Evolutionary conservation across 2,113 vertebrate genomes (phyloP).

Genomic region (Ochotona curzoniae): DNA sequence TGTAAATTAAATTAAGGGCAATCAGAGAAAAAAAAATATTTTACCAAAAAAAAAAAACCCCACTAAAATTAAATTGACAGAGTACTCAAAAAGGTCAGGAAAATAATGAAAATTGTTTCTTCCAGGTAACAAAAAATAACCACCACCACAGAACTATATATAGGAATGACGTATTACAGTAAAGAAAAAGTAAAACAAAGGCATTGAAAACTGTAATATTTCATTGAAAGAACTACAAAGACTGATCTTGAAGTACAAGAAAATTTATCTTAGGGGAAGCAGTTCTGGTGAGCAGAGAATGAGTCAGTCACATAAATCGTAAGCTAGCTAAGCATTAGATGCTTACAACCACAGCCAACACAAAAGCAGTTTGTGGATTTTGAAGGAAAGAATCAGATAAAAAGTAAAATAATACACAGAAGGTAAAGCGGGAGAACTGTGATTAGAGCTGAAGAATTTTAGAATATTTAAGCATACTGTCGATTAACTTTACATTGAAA

Average conservation of each 20-base stretch:
- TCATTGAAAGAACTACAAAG: background rate
- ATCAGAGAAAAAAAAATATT: conserved; percentile 26
- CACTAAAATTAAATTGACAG: conserved; percentile 9
- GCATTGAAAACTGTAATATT: background rate
- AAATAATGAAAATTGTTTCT: conserved; percentile 32
- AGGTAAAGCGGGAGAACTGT: background rate
- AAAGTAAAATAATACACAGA: conserved; percentile 27
- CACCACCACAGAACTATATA: background rate
- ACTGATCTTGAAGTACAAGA: background rate
- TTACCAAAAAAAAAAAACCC: background rate
- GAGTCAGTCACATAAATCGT: background rate
- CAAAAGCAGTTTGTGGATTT: background rate
- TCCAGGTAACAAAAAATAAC: conserved; percentile 26
- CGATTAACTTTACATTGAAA: background rate
- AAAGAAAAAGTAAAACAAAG: background rate
- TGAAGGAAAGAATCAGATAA: background rate
- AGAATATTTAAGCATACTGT: background rate
- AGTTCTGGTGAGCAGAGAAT: background rate
- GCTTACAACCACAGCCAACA: background rate
- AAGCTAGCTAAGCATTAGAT: background rate
- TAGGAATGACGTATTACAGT: background rate
- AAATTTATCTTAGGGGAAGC: background rate
- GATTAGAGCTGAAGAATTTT: background rate
- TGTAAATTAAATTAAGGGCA: background rate
- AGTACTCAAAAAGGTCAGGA: background rate